Evolutionary conservation across 2,113 vertebrate genomes (phyloP), one percentile per base, ranked within the genome.

Genomic region (Hoplias malabaricus): DNA sequence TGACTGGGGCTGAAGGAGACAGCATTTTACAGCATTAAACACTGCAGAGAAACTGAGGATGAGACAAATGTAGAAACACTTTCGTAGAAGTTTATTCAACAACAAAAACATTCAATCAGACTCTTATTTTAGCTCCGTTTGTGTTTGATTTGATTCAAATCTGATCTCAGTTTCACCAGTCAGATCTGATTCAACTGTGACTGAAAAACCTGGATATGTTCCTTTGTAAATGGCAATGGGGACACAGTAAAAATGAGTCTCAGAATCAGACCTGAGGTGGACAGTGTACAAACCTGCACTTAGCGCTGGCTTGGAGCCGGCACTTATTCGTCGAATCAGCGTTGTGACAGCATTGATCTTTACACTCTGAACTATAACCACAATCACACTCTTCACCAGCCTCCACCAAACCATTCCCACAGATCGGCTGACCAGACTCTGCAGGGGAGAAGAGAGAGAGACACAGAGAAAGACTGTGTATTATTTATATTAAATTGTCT

Each of bases 361-460:
- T 95, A 85, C 98, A 99, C 79, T 99, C 95, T 83, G 98, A 96
- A 27, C 89, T 96, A 85, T 98, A 99, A 53, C 98, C 98, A 66
- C 98, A 99, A 71, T 99, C 98, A 83, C 98, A 99, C 70, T 98
- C 29, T 56, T 99, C 98, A 61, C 95, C 96, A 27, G 81, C 77
- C 86, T 99, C 98, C 65, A 99, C 96, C 73, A 99, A 87, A 23
- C 97, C 96, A 56, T 99, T 99, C 25, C 98, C 98, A 89, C 98
- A 99, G 82, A 97, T 99, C 36, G 98, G 97, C 79, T 97, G 95
- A 43, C 97, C 97, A 72, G 97, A 98, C 84, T 98, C 98, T 99
- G 85, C 3, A 71, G 33, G 25, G 50, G 27, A 21, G 9, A n/a
- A 21, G 10, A 13, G 21, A 25, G 33, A 56, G 69, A 12, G 13